Evolutionary conservation across 2,888 invertebrate genomes (phyloP).

Genomic region (Volucella bombylans): DNA sequence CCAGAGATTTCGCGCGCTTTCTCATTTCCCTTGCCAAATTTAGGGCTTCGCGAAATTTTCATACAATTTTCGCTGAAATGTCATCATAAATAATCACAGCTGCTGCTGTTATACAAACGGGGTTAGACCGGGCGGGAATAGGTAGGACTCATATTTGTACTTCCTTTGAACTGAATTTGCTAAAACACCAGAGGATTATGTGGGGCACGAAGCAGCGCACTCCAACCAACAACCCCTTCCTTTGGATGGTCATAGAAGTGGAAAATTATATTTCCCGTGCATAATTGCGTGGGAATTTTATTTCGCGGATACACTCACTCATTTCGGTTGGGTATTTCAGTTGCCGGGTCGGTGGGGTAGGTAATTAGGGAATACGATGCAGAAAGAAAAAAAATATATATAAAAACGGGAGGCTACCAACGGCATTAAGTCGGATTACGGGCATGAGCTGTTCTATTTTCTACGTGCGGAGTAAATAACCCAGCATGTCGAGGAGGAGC

Average conservation of each 20-base stretch:
- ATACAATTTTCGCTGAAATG: constrained; percentile 61
- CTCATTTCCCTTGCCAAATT: constrained; percentile 12
- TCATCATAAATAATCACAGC: constrained; percentile 69
- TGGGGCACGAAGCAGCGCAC: background rate
- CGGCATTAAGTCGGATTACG: constrained; percentile 18
- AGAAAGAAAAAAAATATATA: constrained; percentile 21
- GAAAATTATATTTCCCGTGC: constrained; percentile 71
- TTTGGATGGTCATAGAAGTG: constrained; percentile 42
- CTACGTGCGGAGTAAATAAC: constrained; percentile 16
- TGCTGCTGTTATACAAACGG: constrained; percentile 34
- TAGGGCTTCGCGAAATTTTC: constrained; percentile 38
- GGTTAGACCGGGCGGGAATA: background rate
- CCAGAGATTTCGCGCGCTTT: constrained; percentile 15
- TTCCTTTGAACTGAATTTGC: constrained; percentile 32
- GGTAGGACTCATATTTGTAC: background rate
- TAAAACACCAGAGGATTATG: constrained; percentile 39
- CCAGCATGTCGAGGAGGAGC: background rate
- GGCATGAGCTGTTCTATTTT: background rate
- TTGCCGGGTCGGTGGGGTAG: constrained; percentile 14
- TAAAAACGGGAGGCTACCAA: background rate
- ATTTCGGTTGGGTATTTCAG: constrained; percentile 39
- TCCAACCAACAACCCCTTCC: background rate
- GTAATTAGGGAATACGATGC: constrained; percentile 53
- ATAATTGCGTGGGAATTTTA: constrained; percentile 69
- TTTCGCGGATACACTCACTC: constrained; percentile 22